Percentiles rank a stretch among this genome's conserved stretches.
Conservation (phyloP, 2,888 invertebrate species). For the Zootermopsis nevadensis region DNA sequence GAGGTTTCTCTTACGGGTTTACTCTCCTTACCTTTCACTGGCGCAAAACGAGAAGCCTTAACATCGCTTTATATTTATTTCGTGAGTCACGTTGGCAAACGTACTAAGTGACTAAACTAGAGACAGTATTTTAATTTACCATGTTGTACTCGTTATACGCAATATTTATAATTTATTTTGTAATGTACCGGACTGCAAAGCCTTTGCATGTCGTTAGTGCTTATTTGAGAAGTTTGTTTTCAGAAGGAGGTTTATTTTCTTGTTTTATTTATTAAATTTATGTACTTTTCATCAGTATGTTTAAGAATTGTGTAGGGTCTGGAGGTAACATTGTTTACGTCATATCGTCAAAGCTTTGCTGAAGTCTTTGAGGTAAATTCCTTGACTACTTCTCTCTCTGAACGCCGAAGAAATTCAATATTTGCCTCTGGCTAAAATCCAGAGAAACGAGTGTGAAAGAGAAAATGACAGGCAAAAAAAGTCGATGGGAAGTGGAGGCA, state of each 20-base stretch:
- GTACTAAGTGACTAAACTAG: too few relatives aligned
- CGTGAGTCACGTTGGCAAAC: too few relatives aligned
- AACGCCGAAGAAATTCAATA: constrained; percentile 22
- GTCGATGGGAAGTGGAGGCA: background rate
- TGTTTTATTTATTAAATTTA: constrained; percentile 20
- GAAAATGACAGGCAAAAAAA: constrained; percentile 25
- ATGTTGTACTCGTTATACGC: background rate
- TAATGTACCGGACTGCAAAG: background rate
- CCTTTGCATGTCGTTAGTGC: background rate
- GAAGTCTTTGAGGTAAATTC: constrained; percentile 21
- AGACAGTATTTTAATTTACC: too few relatives aligned
- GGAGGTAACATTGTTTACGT: constrained; percentile 26
- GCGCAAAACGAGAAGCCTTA: too few relatives aligned
- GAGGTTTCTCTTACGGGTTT: too few relatives aligned
- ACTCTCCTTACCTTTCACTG: too few relatives aligned
- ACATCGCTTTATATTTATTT: too few relatives aligned
- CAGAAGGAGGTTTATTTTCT: background rate
- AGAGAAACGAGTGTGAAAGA: constrained; percentile 12
- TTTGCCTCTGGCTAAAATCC: constrained; percentile 23
- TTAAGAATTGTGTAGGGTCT: constrained; percentile 1
- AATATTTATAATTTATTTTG: background rate
- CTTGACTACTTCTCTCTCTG: constrained; percentile 7
- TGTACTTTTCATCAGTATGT: constrained; percentile 8
- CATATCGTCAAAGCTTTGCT: background rate
- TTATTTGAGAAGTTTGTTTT: background rate